Conservation (phyloP, 1,140 invertebrate genomes). For the Limonius californicus region DNA sequence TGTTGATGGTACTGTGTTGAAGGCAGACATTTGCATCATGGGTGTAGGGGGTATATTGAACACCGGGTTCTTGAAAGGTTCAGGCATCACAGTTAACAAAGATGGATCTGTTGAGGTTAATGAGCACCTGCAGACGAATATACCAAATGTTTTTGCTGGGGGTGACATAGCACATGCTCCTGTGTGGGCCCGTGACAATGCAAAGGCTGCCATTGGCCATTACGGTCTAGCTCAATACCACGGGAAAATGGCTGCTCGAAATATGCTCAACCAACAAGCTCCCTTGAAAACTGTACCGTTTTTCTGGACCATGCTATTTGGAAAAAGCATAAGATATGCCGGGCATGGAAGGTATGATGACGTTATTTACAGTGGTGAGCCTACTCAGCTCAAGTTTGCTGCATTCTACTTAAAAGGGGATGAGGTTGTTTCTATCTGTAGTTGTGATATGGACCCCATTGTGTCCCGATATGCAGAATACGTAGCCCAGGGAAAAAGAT, state of each 20-base stretch:
- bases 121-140: slow-evolving; percentile 74
- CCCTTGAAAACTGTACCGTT: slow-evolving; percentile 73
- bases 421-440: slow-evolving; percentile 75
- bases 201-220: slow-evolving; percentile 77
- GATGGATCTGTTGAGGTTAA: slow-evolving; percentile 70
- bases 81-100: slow-evolving; percentile 62
- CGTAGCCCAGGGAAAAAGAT: slow-evolving; percentile 60
- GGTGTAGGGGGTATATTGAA: slow-evolving; percentile 78
- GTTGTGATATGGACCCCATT: slow-evolving; percentile 77
- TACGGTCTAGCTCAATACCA: slow-evolving; percentile 87
- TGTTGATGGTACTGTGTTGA: slow-evolving; percentile 59
- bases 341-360: slow-evolving; percentile 72
- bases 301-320: slow-evolving; percentile 90
- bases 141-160: slow-evolving; percentile 76
- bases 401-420: slow-evolving; percentile 74
- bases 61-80: slow-evolving; percentile 75
- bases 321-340: slow-evolving; percentile 83
- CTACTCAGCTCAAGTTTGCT: slow-evolving; percentile 76
- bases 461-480: slow-evolving; percentile 85
- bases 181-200: slow-evolving; percentile 59
- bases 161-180: slow-evolving; percentile 93
- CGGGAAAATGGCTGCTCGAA: slow-evolving; percentile 80
- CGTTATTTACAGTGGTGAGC: slow-evolving; percentile 72
- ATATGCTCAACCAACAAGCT: slow-evolving; percentile 66
- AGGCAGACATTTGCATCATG: slow-evolving; percentile 77